Percentiles rank a stretch among this genome's conserved stretches.
Conservation (phyloP, 2,888 invertebrate species). For the Orchesella flavescens region DNA sequence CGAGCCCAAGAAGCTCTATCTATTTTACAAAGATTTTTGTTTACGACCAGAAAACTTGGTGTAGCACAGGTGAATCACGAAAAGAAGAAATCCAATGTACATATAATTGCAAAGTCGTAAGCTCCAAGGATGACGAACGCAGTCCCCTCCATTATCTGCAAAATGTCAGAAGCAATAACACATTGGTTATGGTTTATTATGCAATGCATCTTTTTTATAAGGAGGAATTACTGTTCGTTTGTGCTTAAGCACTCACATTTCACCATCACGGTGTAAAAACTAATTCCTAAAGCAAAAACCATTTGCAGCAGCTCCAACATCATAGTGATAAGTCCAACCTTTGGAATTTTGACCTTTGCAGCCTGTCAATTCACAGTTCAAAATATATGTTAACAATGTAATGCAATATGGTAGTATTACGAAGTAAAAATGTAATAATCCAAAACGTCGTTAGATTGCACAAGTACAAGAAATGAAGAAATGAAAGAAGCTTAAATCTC, state of each 20-base stretch:
- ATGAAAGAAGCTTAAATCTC: too few species aligned
- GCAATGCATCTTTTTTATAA: background rate
- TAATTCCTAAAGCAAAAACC: background rate
- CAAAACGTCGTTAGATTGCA: too few species aligned
- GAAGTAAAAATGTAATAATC: too few species aligned
- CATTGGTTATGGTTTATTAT: background rate
- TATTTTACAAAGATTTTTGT: too few species aligned
- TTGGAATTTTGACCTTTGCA: background rate
- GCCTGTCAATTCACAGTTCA: too few species aligned
- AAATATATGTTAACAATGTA: background rate
- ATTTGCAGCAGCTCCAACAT: background rate
- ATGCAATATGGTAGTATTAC: background rate
- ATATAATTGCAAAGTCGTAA: background rate
- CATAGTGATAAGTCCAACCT: background rate
- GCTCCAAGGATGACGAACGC: conserved; percentile 2
- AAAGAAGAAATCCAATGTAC: background rate
- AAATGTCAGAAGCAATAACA: background rate
- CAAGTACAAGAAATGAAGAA: too few species aligned
- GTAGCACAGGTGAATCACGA: conserved; percentile 1
- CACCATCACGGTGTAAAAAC: background rate
- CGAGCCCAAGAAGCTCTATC: too few species aligned
- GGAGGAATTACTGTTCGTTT: background rate
- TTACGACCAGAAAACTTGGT: background rate
- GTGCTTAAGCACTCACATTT: conserved; percentile 2
- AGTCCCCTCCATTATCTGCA: conserved; percentile 4